Conservation (phyloP, 2,113 vertebrate genomes). For the Cyphomyrus plagiostoma region DNA sequence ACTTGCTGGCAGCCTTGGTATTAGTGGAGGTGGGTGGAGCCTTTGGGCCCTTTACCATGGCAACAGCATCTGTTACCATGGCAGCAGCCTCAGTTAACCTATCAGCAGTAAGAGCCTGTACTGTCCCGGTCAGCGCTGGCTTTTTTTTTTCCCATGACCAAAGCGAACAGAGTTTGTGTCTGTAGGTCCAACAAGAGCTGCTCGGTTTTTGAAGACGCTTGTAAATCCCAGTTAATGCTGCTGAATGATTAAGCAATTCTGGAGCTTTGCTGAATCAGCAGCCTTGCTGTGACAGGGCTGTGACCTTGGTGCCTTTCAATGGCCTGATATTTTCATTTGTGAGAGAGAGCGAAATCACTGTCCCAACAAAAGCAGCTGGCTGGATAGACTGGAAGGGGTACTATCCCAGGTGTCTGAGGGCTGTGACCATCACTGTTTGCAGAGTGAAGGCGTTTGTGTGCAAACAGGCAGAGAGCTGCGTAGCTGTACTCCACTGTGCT, state of each 20-base stretch:
- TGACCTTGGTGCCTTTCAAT: not conserved
- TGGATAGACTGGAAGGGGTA: too few relatives aligned
- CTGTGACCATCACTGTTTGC: too few relatives aligned
- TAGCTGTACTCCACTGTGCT: too few relatives aligned
- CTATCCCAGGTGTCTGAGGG: too few relatives aligned
- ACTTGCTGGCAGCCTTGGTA: slow-evolving; percentile 47
- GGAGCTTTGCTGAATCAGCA: not conserved
- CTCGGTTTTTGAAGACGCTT: not conserved
- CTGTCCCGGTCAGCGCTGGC: slow-evolving; percentile 79
- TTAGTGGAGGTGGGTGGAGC: slow-evolving; percentile 49
- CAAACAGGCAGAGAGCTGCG: too few relatives aligned
- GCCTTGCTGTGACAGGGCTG: not conserved
- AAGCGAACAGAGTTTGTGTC: slow-evolving; percentile 15
- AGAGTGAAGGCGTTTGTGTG: too few relatives aligned
- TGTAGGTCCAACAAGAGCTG: slow-evolving; percentile 7
- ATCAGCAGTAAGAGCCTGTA: slow-evolving; percentile 70
- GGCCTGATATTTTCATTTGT: not conserved
- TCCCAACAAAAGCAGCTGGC: too few relatives aligned
- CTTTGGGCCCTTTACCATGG: slow-evolving; percentile 47
- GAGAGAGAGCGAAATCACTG: not conserved
- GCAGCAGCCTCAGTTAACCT: slow-evolving; percentile 35
- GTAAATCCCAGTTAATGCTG: not conserved
- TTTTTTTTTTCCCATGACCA: slow-evolving; percentile 65
- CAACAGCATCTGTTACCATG: slow-evolving; percentile 46
- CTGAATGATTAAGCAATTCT: not conserved